phyloP scores from a whole-genome alignment of 2,797 vertebrate genomes.

The Gymnoscopelus braueri region DNA sequence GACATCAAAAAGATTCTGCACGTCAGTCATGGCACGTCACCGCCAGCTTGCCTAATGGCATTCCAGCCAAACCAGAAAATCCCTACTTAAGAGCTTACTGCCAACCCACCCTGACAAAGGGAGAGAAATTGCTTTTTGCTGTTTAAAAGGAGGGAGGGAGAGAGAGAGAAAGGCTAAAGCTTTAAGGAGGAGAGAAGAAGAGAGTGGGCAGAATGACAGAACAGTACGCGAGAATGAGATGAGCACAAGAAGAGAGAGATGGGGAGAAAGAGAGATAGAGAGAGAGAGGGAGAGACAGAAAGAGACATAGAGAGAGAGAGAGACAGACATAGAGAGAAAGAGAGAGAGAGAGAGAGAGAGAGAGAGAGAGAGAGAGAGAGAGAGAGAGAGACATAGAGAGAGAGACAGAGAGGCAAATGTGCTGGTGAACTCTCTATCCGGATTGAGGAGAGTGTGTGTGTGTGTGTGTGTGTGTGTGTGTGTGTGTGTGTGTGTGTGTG shows the following conservation, averaged over 20 bases:
- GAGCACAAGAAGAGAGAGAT: slow-evolving; percentile 50
- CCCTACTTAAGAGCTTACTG: slow-evolving; percentile 81
- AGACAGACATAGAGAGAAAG: slow-evolving; percentile 27
- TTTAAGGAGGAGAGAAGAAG: slow-evolving; percentile 52
- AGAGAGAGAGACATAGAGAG: slow-evolving; percentile 27
- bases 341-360: slow-evolving; percentile 29
- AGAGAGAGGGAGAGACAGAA: slow-evolving; percentile 24
- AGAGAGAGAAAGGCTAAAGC: slow-evolving; percentile 66
- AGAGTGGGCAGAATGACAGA: slow-evolving; percentile 17
- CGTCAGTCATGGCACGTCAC: slow-evolving; percentile 79
- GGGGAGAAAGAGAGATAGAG: slow-evolving; percentile 49
- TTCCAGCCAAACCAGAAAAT: slow-evolving; percentile 83
- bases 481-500: slow-evolving; percentile 2
- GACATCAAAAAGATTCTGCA: slow-evolving; percentile 78
- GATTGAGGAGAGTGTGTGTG: slow-evolving; percentile 52
- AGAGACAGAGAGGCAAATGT: slow-evolving; percentile 16
- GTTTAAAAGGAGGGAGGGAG: slow-evolving; percentile 65
- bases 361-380: slow-evolving; percentile 26
- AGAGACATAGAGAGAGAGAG: slow-evolving; percentile 29
- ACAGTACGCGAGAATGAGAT: neutral
- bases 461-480: neutral
- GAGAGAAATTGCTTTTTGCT: slow-evolving; percentile 83
- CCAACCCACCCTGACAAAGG: slow-evolving; percentile 77
- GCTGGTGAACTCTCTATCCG: slow-evolving; percentile 35
- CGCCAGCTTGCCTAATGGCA: slow-evolving; percentile 78